Base-by-base conservation (phyloP, 2,888 invertebrate genomes). In the Micoletzkya japonica region DNA sequence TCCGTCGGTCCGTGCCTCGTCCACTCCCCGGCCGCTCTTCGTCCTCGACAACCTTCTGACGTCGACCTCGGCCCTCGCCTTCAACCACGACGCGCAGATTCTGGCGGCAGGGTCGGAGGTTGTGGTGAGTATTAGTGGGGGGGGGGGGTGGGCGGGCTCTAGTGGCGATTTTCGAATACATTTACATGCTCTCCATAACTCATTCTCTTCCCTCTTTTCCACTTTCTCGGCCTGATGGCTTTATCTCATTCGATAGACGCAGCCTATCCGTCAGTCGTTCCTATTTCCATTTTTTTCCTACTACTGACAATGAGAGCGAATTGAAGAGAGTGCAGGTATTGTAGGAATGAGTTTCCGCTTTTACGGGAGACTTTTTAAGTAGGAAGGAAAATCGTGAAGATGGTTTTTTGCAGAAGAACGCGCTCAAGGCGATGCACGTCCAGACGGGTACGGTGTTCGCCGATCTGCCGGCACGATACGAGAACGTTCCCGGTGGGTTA, bases 361-460 rank as follows among this genome's bases (percentile, higher is more conserved):
- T 44, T 10, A 14, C 10, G 10, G 10, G 44, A 44, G 44, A 44
- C 10, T 44, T 44, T 14, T 44, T 44, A 20, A 44, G 10, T 44
- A 14, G 10, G 44, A 14, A 44, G 44, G 10, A 44, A 14, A 20
- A 20, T 44, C 44, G 44, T 44, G 10, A 44, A 10, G 10, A 20
- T 14, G 14, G 44, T 44, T 44, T 44, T 44, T 52, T 52, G 17
- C 28, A 67, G 67, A 56, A 24, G 39, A 68, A 68, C 28, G 30
- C 34, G 1, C 57, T 68, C n/a, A 57, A 58, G 6, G 68, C 57
- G 58, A 68, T 68, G 68, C 68, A 68, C 68, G 68, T 68, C 7
- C n/a, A 50, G 49, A 68, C 57, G 49, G 68, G 58, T 24, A 68
- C 39, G 32, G 50, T 68, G 57, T 57, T 68, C 32, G 49, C 68